Conservation (phyloP, 2,797 vertebrate genomes). For the Bothrops alternatus region DNA sequence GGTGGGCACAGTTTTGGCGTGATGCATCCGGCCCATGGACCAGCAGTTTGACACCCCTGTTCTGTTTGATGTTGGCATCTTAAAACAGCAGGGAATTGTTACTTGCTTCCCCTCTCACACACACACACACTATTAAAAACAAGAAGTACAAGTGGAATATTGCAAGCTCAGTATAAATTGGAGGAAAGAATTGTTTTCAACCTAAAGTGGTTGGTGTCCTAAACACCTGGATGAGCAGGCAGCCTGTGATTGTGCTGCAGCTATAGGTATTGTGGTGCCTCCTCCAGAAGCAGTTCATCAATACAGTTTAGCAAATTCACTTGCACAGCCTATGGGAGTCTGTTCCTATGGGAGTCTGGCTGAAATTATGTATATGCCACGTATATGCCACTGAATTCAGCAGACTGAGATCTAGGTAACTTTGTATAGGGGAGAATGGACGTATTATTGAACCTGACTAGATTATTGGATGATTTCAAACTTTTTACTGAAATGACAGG, state of each 20-base stretch:
- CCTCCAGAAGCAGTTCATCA: neutral
- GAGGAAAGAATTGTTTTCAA: neutral
- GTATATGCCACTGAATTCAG: neutral
- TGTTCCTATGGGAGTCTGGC: neutral
- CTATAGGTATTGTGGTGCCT: neutral
- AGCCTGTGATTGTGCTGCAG: neutral
- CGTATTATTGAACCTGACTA: neutral
- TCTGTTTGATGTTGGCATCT: neutral
- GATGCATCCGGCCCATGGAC: too few species aligned
- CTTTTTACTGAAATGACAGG: neutral
- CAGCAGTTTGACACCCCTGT: too few species aligned
- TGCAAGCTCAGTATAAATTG: neutral
- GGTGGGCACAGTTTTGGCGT: too few species aligned
- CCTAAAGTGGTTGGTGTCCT: neutral
- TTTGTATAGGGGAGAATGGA: neutral
- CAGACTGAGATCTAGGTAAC: neutral
- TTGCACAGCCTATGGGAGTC: neutral
- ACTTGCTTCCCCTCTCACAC: rapidly evolving
- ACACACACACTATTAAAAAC: neutral
- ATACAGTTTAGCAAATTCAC: neutral
- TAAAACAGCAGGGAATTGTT: neutral
- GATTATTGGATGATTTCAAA: neutral
- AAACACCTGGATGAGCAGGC: neutral
- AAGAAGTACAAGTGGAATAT: neutral
- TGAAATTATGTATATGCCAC: neutral